These are phyloP conservation scores for Cremastinae sp. DNA, from an alignment of 2,888 invertebrate species.

Conservation along the genomic window DNA sequence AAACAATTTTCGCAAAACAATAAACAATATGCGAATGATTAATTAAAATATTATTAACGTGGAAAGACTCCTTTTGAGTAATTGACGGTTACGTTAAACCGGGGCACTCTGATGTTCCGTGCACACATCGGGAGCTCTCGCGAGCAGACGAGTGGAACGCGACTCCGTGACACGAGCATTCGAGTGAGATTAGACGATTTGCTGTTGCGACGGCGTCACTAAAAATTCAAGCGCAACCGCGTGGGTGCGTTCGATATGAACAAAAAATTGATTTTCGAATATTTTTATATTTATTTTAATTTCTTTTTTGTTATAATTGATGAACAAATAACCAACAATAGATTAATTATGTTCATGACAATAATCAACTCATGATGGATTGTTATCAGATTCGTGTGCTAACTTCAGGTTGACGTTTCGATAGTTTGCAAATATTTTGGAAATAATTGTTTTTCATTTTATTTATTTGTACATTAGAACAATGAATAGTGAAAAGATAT, in stretches of 20 bases:
- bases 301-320: constrained; percentile 10
- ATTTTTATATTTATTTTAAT: not conserved
- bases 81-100: constrained; percentile 4
- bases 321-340: not conserved
- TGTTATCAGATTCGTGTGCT: not conserved
- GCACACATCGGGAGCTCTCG: constrained; percentile 45
- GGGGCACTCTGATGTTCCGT: constrained; percentile 51
- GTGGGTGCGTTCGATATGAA: too few relatives aligned
- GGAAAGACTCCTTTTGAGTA: not conserved
- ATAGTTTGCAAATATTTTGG: too few relatives aligned
- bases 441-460: too few relatives aligned
- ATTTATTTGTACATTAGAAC: too few relatives aligned
- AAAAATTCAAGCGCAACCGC: too few relatives aligned
- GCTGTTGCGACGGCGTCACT: not conserved
- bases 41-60: not conserved
- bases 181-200: constrained; percentile 1
- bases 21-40: not conserved
- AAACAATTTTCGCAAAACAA: not conserved
- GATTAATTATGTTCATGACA: not conserved
- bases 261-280: not conserved
- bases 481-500: too few relatives aligned
- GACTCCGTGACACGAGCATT: constrained; percentile 29
- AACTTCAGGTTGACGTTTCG: too few relatives aligned
- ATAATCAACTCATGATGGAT: not conserved
- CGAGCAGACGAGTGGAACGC: constrained; percentile 51